Evolutionary conservation across 2,113 vertebrate genomes (phyloP), one percentile per base, ranked within the genome.

Genomic region (Holacanthus passer): DNA sequence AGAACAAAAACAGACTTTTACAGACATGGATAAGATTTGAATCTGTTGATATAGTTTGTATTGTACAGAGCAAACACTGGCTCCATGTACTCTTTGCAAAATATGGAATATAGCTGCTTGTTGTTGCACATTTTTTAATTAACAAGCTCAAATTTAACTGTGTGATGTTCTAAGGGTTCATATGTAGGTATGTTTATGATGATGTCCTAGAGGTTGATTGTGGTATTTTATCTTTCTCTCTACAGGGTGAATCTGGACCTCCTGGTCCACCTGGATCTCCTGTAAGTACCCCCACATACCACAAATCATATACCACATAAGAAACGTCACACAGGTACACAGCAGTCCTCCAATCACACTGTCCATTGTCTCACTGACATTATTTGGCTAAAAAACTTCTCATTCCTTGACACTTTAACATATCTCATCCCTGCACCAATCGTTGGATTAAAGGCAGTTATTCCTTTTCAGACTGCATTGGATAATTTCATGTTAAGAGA

Each of bases 191-290:
- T 37, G 35, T 37, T 37, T 8, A 37, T 37, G 35, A n/a, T 29
- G n/a, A 22, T 70, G 22, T 66, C 17, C 48, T 2, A 59, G 27
- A 64, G n/a, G 31, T 11, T 88, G 22, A 73, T 59, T 71, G 59
- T 76, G 29, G n/a, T 1, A 20, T 37, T 58, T 75, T 93, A 24
- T 1, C 7, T 68, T 60, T 56, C 22, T 89, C 56, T 81, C 88
- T 29, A 0, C 16, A 99, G 98, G 98, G 98, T 60, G 96, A 95
- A 0, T 5, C 96, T 19, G 98, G 98, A 93, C 97, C 96, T 81
- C 39, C 96, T 0, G 98, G 98, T 24, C 98, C 97, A 0, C 90
- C 93, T 19, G 98, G 98, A 90, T 83, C 97, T 87, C 95, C 97
- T 91, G 98, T 99, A 93, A 98, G 98, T 97, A 90, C 60, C 68